Evolutionary conservation across 2,797 vertebrate genomes (phyloP), one percentile per base, ranked within the genome.

Genomic region (Psittacula derbiana): DNA sequence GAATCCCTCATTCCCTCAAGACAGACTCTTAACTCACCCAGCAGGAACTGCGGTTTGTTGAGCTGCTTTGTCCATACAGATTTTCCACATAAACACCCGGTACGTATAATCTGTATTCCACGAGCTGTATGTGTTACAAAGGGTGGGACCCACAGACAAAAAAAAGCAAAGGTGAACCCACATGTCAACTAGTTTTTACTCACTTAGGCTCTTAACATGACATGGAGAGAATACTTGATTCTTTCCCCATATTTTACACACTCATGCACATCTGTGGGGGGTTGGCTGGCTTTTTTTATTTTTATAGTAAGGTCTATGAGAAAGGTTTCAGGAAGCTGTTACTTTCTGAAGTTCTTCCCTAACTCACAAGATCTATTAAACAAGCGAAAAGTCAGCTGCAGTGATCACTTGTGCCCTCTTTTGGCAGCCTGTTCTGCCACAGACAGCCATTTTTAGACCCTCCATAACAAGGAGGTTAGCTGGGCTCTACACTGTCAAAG

Each of bases 1-100:
- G 82, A 90, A 92, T 50, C 53, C 65, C 89, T 94, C 62, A 16
- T 64, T 95, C 58, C 86, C 76, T 66, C 76, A 89, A 72, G 88
- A 90, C 73, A 92, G 55, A 43, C 41, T 88, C 85, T 75, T 86
- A 92, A 90, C 43, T 95, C 60, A 86, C 76, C 66, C 83, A 88
- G 80, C 70, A 90, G 70, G 80, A 91, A 8, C 33, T 44, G 60
- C 8, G 28, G 62, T 53, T 92, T 94, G 67, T 69, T 20, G 1
- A 58, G 52, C 79, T 73, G 30, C 19, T 88, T 90, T 86, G 72
- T 43, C 53, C 62, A 49, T 60, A 60, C 28, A 76, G 60, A 73
- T 86, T 93, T 92, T 88, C 90, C 58, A 88, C 47, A 21, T 49
- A 71, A 91, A 92, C 4, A 2, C 50, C 11, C 3, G 0, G 30